Evolutionary conservation across 64 coral and sea anemone species (phyloP).

Genomic region (Porites lutea): DNA sequence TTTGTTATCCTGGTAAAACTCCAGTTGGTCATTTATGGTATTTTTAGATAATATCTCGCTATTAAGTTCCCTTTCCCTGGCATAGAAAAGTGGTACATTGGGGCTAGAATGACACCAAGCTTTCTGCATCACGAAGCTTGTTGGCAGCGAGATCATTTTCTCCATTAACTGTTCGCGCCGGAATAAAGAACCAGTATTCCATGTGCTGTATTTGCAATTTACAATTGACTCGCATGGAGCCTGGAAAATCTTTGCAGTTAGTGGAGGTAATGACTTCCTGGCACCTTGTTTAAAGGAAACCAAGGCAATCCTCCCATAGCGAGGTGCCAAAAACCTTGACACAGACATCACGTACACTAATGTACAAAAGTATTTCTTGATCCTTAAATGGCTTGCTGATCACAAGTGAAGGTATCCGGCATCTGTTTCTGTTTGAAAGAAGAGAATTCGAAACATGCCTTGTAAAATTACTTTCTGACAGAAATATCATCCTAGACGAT

Average conservation of each 20-base stretch:
- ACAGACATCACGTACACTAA: neutral
- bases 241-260: neutral
- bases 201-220: neutral
- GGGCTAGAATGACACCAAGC: neutral
- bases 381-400: too few species aligned
- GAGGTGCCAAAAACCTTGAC: neutral
- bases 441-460: too few species aligned
- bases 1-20: slow-evolving; percentile 13
- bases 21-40: neutral
- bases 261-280: neutral
- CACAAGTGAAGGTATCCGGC: too few species aligned
- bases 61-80: neutral
- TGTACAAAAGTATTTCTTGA: neutral
- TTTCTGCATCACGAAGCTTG: neutral
- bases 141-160: neutral
- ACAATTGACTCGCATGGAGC: neutral
- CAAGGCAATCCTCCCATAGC: neutral
- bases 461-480: too few species aligned
- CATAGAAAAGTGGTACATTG: neutral
- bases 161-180: neutral
- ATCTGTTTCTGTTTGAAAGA: too few species aligned
- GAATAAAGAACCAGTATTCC: neutral
- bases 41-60: neutral
- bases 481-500: too few species aligned
- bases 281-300: neutral